Percentiles rank a stretch among this genome's conserved stretches.
Evolutionary conservation across 1,140 invertebrate genomes (phyloP).

Genomic region (Campoletis sonorensis): DNA sequence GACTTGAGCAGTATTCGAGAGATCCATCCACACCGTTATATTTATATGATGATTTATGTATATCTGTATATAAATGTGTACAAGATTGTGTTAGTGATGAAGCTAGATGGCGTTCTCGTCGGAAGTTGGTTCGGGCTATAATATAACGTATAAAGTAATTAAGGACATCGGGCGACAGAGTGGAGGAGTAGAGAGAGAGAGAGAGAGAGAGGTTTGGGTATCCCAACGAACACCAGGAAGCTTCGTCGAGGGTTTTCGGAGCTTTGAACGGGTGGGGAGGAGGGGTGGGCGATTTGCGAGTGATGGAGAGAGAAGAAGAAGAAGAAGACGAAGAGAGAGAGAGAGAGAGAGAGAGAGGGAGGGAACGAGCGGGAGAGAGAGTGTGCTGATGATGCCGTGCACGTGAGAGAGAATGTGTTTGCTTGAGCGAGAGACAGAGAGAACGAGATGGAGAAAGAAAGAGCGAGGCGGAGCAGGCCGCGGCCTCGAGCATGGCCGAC

Average conservation of each 20-base stretch:
- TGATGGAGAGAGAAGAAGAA: constrained; percentile 18
- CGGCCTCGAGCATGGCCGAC: constrained; percentile 63
- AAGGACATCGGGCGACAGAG: constrained; percentile 76
- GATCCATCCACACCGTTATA: neutral
- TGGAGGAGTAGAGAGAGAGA: constrained; percentile 36
- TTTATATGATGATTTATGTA: neutral
- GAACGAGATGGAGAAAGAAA: constrained; percentile 44
- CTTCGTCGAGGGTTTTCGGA: constrained; percentile 44
- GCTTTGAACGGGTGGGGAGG: constrained; percentile 19
- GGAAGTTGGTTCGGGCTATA: constrained; percentile 72
- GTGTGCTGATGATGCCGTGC: constrained; percentile 34
- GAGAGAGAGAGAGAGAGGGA: too few relatives aligned
- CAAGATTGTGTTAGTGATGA: constrained; percentile 57
- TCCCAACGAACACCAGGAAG: constrained; percentile 15
- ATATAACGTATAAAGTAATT: constrained; percentile 77
- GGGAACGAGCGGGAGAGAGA: constrained; percentile 44
- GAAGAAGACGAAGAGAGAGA: constrained; percentile 24
- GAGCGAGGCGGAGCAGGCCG: constrained; percentile 47
- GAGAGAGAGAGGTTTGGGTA: constrained; percentile 28
- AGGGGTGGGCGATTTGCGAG: constrained; percentile 21
- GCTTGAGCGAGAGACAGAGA: constrained; percentile 34
- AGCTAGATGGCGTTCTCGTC: constrained; percentile 65
- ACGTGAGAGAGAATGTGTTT: constrained; percentile 36
- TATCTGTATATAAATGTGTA: constrained; percentile 7
- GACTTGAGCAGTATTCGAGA: neutral